Base-by-base conservation (phyloP, 2,113 vertebrate genomes). In the Apaloderma vittatum region DNA sequence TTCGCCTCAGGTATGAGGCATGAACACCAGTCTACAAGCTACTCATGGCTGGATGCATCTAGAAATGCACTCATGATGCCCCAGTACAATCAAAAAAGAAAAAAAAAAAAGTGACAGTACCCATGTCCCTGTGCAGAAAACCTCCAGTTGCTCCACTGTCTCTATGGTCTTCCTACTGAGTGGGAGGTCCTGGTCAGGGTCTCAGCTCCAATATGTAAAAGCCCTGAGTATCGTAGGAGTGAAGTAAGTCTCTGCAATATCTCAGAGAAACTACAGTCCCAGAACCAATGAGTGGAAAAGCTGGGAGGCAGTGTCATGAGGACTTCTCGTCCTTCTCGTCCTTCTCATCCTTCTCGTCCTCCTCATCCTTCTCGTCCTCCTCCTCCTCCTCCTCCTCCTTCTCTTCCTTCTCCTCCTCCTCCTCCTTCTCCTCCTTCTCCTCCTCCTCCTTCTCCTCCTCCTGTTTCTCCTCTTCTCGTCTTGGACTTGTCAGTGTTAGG, bases 331-430 rank as follows among this genome's bases (percentile, higher is more conserved):
- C 18, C 36, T 49, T 10, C 26, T 29, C 51, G 22, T 34, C 2
- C 49, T 11, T 5, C 11, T 11, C 5, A 19, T 30, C 9, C 22
- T 8, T 4, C 26, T 23, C 15, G 11, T 22, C 6, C 8, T 30
- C 8, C 8, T 10, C 3, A 4, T 12, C 3, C n/a, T 18, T 17
- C 27, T 5, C 18, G 52, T 13, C 3, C 34, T 18, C 54, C 14
- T 13, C 21, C 15, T 7, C 12, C 5, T 14, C 18, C 16, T 12
- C 23, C 13, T 22, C 3, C 6, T 3, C 11, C 3, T 8, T 32
- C 17, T 15, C 22, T 6, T 5, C 8, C 15, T 8, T 9, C 7
- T 11, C 32, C 16, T 7, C 12, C 29, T 15, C 18, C 27, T 59
- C 11, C 13, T 34, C 13, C 21, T 32, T 11, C 30, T 9, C 8